phyloP scores from a whole-genome alignment of 2,797 vertebrate genomes.

The Orientallactaga sibirica region DNA sequence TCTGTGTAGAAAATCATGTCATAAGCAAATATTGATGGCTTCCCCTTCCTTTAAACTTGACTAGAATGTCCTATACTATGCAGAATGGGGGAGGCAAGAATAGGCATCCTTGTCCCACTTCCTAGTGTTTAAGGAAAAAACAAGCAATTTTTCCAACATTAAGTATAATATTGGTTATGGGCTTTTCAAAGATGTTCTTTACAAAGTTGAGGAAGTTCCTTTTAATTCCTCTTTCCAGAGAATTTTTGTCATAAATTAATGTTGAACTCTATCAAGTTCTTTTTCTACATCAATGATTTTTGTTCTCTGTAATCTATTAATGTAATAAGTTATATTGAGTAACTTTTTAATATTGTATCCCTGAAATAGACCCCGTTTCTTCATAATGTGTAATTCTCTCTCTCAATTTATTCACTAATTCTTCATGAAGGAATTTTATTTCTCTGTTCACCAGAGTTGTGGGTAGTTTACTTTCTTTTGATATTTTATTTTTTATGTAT shows the following conservation, averaged over 20 bases:
- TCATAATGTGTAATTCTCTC: neutral
- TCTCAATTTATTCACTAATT: conserved; percentile 34
- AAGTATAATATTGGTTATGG: neutral
- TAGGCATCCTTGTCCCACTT: neutral
- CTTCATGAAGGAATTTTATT: neutral
- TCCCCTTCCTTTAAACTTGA: conserved; percentile 24
- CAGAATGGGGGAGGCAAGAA: neutral
- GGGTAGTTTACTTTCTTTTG: neutral
- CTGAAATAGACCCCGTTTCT: neutral
- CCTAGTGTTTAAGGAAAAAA: neutral
- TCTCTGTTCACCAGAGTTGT: neutral
- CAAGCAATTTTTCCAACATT: neutral
- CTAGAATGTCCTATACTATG: neutral
- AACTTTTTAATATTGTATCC: neutral
- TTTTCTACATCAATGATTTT: neutral
- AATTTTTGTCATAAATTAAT: neutral
- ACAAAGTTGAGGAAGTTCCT: neutral
- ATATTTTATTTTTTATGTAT: neutral
- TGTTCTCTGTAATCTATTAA: neutral
- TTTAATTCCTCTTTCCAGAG: neutral
- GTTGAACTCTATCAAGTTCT: conserved; percentile 4
- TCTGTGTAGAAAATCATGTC: conserved; percentile 39
- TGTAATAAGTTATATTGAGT: neutral
- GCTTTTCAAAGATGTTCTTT: neutral
- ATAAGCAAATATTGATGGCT: neutral